These are phyloP conservation scores for Pseudoips prasinana DNA, from an alignment of 2,888 invertebrate species.

Conservation along the genomic window DNA sequence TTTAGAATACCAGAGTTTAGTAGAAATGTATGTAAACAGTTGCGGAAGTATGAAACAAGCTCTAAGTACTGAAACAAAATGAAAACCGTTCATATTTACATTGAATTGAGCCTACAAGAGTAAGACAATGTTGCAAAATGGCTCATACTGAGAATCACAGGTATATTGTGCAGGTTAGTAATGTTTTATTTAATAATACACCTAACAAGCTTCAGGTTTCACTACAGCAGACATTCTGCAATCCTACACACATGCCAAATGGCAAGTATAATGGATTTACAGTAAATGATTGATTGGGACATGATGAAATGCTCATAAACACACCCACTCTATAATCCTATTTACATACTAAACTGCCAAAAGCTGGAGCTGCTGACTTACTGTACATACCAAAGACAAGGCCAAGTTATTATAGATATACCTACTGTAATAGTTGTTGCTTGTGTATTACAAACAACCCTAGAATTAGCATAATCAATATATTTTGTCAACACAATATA, in stretches of 20 bases:
- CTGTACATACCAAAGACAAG: too few relatives aligned
- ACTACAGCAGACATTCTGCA: background rate
- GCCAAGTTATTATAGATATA: too few relatives aligned
- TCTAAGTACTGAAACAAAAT: constrained; percentile 44
- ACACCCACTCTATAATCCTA: too few relatives aligned
- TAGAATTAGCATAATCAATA: too few relatives aligned
- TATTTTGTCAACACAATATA: too few relatives aligned
- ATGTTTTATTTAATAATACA: constrained; percentile 13
- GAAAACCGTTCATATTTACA: constrained; percentile 44
- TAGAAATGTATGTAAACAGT: constrained; percentile 38
- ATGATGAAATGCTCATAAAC: too few relatives aligned
- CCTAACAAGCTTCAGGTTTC: background rate
- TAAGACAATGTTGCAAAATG: constrained; percentile 78
- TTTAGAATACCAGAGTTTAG: constrained; percentile 17
- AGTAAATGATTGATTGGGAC: too few relatives aligned
- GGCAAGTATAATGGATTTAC: too few relatives aligned
- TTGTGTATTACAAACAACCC: too few relatives aligned
- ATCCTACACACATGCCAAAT: background rate
- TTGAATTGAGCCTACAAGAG: constrained; percentile 46
- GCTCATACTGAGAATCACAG: constrained; percentile 84
- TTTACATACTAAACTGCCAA: too few relatives aligned
- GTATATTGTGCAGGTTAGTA: constrained; percentile 88
- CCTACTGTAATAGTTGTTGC: too few relatives aligned
- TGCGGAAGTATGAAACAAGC: constrained; percentile 39
- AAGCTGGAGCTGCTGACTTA: too few relatives aligned